phyloP scores from a whole-genome alignment of 1,140 invertebrate species.

The Euura saliciscinereae region DNA sequence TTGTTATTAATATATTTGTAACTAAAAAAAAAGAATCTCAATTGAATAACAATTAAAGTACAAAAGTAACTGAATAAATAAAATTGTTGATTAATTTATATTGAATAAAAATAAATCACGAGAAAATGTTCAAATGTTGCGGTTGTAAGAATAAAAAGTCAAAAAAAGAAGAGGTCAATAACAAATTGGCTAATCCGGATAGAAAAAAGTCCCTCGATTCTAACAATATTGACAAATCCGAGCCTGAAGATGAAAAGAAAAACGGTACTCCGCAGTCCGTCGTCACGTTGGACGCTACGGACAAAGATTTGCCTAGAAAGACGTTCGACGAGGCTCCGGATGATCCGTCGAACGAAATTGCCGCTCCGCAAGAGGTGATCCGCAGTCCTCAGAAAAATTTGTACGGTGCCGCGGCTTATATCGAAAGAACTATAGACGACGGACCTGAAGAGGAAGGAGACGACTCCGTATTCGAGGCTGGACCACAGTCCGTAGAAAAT shows the following conservation, averaged over 20 bases:
- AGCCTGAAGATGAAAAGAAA: not conserved
- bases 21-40: too few relatives aligned
- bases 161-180: slow-evolving; percentile 7
- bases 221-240: too few relatives aligned
- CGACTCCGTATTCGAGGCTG: slow-evolving; percentile 53
- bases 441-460: slow-evolving; percentile 52
- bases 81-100: not conserved
- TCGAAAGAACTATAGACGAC: slow-evolving; percentile 47
- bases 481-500: slow-evolving; percentile 6
- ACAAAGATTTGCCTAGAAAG: too few relatives aligned
- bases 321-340: not conserved
- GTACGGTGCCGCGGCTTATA: slow-evolving; percentile 41
- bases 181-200: slow-evolving; percentile 8
- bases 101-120: not conserved
- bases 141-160: slow-evolving; percentile 41
- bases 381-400: not conserved
- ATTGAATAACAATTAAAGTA: not conserved
- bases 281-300: too few relatives aligned
- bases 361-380: not conserved
- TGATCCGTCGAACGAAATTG: not conserved
- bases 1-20: not conserved
- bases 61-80: not conserved
- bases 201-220: slow-evolving; percentile 7
- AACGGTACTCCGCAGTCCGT: too few relatives aligned
- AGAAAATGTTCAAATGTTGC: slow-evolving; percentile 57